Percentiles rank a stretch among this genome's conserved stretches.
Evolutionary conservation across 2,113 vertebrate species (phyloP).

Genomic region (Spea bombifrons): DNA sequence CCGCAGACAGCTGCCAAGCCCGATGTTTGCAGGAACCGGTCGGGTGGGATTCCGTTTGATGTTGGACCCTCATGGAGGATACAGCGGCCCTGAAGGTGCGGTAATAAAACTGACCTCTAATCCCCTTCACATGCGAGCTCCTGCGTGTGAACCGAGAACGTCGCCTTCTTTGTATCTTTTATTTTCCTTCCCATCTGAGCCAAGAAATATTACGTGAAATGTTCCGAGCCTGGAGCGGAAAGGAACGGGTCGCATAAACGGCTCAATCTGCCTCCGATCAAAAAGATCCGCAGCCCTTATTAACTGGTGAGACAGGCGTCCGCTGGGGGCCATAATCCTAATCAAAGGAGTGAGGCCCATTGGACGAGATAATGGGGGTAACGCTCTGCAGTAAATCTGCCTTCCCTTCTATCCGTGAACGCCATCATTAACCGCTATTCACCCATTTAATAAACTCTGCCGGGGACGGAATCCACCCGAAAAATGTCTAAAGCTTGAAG

Average conservation of each 20-base stretch:
- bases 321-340: background rate
- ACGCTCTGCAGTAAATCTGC: background rate
- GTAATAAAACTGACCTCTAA: too few species aligned
- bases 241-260: background rate
- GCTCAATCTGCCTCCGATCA: constrained; percentile 6
- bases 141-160: too few species aligned
- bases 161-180: background rate
- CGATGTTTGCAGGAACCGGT: too few species aligned
- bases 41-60: too few species aligned
- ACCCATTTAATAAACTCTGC: constrained; percentile 3
- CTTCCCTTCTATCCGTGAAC: background rate
- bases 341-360: background rate
- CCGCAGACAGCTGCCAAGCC: too few species aligned
- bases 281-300: background rate
- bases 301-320: background rate
- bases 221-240: background rate
- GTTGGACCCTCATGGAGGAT: too few species aligned
- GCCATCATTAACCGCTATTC: constrained; percentile 18
- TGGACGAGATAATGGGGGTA: constrained; percentile 18
- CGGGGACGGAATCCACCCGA: background rate
- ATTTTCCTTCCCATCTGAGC: background rate
- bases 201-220: background rate
- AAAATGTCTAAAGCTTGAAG: background rate
- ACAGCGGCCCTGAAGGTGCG: too few species aligned
- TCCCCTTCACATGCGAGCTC: too few species aligned